Base-by-base conservation (phyloP, 1,140 invertebrate genomes). In the Himalopsyche phryganea region DNA sequence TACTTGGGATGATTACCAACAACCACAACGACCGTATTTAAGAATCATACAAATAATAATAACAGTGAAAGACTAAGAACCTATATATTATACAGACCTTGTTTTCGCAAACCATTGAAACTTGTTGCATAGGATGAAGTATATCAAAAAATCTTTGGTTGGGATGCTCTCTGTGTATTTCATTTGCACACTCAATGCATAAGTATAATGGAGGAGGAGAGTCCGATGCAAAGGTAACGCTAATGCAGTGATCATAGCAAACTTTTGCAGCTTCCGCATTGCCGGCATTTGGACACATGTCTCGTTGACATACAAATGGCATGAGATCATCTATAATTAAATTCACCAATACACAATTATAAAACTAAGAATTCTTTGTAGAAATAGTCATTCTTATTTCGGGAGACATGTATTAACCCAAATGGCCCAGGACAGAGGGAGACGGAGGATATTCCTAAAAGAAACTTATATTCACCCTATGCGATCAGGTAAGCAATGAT, bases 161-260 rank as follows among this genome's bases (percentile, higher is more conserved):
- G 10, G 84, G 87, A 75, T 86, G 88, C 71, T 86, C 88, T 33
- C 88, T 82, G 69, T 86, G 88, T 61, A 98, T 90, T 72, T 93
- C 87, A 70, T 96, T 95, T 28, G 92, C 91, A 77, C 97, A 99
- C 71, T 96, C 94, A 65, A 96, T 92, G 71, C 97, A 99, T 0
- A 98, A 80, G 71, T 96, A 96, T 4, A 98, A 79, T 0, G 96
- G 96, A 9, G 96, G 96, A 0, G 96, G 92, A 53, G 85, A 91
- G 78, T 87, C 92, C 54, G 78, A 87, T 53, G 86, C 89, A 79
- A 87, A 90, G 20, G 83, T 86, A 45, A 92, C 91, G 56, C 88
- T 88, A 60, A 92, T 88, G 68, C 85, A 86, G 71, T 93, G 91
- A 77, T 93, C 89, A 67, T 89, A 90, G 74, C 91, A 94, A 35